phyloP scores from a whole-genome alignment of 2,888 invertebrate genomes.

The Zaprionus obscuricornis region DNA sequence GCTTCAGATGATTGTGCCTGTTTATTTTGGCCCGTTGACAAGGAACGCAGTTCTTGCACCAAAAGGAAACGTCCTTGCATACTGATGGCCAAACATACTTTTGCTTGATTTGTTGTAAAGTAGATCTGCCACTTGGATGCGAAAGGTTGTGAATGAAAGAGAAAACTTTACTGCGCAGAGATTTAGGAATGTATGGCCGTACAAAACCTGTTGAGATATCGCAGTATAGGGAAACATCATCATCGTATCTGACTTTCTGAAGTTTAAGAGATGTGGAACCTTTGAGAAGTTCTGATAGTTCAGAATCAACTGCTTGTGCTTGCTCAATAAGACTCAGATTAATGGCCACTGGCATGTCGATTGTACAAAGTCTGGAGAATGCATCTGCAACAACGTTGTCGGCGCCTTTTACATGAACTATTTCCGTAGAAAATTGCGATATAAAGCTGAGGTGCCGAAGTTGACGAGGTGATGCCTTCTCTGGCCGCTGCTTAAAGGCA shows the following conservation, averaged over 20 bases:
- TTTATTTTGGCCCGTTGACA: background rate
- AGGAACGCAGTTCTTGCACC: constrained; percentile 5
- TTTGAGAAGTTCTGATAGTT: constrained; percentile 13
- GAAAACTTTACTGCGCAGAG: constrained; percentile 1
- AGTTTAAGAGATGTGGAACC: constrained; percentile 17
- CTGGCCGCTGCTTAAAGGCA: background rate
- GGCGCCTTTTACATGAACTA: background rate
- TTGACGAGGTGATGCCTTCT: background rate
- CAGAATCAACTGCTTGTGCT: constrained; percentile 18
- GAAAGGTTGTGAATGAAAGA: constrained; percentile 1
- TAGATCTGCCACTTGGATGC: background rate
- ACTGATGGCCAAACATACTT: constrained; percentile 28
- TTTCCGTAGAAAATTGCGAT: background rate
- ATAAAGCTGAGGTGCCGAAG: background rate
- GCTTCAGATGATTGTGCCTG: background rate
- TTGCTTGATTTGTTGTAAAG: background rate
- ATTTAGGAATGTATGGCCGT: background rate
- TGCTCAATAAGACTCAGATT: background rate
- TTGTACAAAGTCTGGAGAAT: background rate
- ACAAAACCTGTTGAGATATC: background rate
- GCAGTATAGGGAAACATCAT: background rate
- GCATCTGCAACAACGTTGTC: constrained; percentile 1
- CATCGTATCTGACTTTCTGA: constrained; percentile 1
- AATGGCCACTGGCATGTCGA: background rate
- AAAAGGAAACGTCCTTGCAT: constrained; percentile 13